Evolutionary conservation across 2,888 invertebrate species (phyloP).

Genomic region (Sphaerophoria taeniata): DNA sequence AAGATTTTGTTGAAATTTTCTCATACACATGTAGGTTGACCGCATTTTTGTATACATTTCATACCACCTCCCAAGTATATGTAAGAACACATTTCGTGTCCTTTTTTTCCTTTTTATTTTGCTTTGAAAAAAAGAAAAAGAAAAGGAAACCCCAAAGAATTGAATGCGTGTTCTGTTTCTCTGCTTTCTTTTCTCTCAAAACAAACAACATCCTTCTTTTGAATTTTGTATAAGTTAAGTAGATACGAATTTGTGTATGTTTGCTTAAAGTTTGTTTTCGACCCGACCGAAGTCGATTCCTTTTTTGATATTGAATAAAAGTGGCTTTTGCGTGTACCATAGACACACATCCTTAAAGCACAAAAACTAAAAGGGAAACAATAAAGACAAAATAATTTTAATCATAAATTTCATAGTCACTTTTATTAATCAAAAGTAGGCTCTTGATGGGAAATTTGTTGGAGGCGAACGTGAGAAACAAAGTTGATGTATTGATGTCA

Average conservation of each 20-base stretch:
- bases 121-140: slow-evolving; percentile 2
- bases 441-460: slow-evolving; percentile 16
- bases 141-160: slow-evolving; percentile 2
- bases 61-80: background rate
- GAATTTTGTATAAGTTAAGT: slow-evolving; percentile 14
- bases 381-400: slow-evolving; percentile 58
- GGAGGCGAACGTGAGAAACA: slow-evolving; percentile 3
- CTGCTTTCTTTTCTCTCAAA: slow-evolving; percentile 19
- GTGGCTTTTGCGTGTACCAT: slow-evolving; percentile 64
- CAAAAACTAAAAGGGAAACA: slow-evolving; percentile 26
- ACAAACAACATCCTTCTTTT: slow-evolving; percentile 29
- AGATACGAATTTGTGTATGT: background rate
- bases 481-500: slow-evolving; percentile 51
- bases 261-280: slow-evolving; percentile 8
- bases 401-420: slow-evolving; percentile 60
- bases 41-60: slow-evolving; percentile 52
- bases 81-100: slow-evolving; percentile 50
- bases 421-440: slow-evolving; percentile 67
- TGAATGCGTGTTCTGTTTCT: slow-evolving; percentile 61
- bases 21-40: slow-evolving; percentile 45
- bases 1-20: background rate
- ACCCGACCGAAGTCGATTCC: slow-evolving; percentile 16
- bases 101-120: slow-evolving; percentile 32
- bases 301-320: slow-evolving; percentile 45
- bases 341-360: background rate